phyloP scores from a whole-genome alignment of 2,797 vertebrate genomes.

The Austrolebias charrua region DNA sequence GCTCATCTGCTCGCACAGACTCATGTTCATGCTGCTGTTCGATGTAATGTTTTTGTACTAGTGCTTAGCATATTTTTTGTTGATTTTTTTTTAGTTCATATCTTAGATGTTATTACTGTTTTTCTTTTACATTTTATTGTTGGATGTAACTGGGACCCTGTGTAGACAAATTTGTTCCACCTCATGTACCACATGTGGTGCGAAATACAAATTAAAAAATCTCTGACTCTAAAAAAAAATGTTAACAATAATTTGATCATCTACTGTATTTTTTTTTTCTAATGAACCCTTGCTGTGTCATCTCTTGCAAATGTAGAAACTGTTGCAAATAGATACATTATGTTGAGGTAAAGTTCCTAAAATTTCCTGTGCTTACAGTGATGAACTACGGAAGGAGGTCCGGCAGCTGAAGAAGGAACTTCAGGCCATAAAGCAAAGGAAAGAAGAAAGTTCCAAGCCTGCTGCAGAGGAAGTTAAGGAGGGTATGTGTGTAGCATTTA shows the following conservation, averaged over 20 bases:
- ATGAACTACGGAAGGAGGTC: constrained; percentile 91
- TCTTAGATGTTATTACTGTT: no score
- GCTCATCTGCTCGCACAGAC: no score
- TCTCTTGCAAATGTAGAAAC: constrained; percentile 4
- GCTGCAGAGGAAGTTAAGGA: constrained; percentile 76
- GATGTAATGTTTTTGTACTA: no score
- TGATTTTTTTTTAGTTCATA: no score
- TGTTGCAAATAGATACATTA: neutral
- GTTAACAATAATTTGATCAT: neutral
- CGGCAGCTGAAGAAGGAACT: constrained; percentile 93
- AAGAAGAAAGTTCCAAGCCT: constrained; percentile 78
- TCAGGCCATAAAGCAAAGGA: constrained; percentile 91
- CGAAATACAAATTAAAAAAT: no score
- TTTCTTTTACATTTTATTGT: no score
- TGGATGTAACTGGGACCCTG: no score
- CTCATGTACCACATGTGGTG: no score
- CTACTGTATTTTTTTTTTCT: neutral
- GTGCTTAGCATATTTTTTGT: no score
- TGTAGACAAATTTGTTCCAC: no score
- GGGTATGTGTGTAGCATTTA: constrained; percentile 73
- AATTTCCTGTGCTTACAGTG: constrained; percentile 78
- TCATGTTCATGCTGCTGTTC: no score
- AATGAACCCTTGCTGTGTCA: constrained; percentile 3
- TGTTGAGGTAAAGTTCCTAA: constrained; percentile 13
- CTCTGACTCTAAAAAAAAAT: no score